Conservation (phyloP, 2,888 invertebrate genomes). For the Nomada lathburiana region DNA sequence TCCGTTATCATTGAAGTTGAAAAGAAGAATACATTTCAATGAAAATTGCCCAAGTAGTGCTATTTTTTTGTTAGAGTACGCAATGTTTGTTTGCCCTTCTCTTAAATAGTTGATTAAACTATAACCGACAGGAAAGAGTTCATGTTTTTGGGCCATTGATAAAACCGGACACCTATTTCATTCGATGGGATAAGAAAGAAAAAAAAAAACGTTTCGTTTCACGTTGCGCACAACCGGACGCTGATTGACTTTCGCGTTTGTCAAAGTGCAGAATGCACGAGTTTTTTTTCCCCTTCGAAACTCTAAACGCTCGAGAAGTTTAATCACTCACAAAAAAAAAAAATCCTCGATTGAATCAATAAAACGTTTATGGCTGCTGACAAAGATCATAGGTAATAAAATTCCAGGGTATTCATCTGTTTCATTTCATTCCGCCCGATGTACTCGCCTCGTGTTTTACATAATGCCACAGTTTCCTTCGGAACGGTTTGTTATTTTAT, state of each 20-base stretch:
- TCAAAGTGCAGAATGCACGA: slow-evolving; percentile 48
- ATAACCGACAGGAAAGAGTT: background rate
- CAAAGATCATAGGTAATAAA: background rate
- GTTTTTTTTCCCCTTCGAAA: slow-evolving; percentile 31
- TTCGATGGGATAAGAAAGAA: slow-evolving; percentile 26
- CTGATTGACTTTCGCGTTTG: slow-evolving; percentile 58
- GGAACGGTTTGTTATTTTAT: no score
- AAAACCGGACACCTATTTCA: slow-evolving; percentile 47
- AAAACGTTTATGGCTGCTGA: slow-evolving; percentile 12
- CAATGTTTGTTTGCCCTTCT: background rate
- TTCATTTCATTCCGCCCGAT: background rate
- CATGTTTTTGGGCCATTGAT: slow-evolving; percentile 21
- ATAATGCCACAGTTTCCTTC: no score
- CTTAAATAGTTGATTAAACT: background rate
- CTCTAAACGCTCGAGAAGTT: slow-evolving; percentile 33
- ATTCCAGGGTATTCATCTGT: background rate
- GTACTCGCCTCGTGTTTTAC: background rate
- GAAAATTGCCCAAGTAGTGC: no score
- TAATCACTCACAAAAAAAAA: slow-evolving; percentile 18
- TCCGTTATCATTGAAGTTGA: no score
- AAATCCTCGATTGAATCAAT: slow-evolving; percentile 14
- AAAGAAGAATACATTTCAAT: no score
- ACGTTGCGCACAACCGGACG: slow-evolving; percentile 39
- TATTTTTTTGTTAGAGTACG: no score
- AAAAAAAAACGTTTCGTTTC: slow-evolving; percentile 39